These are phyloP conservation scores for Phoebastria nigripes DNA, from an alignment of 2,797 vertebrate genomes.

Conservation along the genomic window DNA sequence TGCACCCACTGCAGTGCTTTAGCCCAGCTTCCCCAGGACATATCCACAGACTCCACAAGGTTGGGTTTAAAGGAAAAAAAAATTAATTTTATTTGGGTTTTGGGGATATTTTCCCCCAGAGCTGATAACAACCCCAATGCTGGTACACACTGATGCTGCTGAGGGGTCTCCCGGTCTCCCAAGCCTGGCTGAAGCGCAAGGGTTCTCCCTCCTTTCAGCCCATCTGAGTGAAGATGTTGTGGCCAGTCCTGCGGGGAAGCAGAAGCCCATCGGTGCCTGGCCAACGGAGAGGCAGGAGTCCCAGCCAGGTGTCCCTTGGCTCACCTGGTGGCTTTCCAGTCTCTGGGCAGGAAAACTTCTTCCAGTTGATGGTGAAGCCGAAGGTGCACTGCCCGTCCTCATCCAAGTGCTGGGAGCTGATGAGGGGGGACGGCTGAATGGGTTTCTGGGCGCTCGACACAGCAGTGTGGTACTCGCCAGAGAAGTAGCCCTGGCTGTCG, in stretches of 20 bases:
- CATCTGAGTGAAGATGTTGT: background rate
- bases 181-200: accelerated
- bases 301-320: background rate
- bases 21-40: background rate
- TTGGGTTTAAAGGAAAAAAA: background rate
- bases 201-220: background rate
- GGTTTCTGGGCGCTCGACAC: accelerated
- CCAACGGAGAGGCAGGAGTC: accelerated
- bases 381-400: background rate
- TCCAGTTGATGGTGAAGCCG: background rate
- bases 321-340: slow-evolving; percentile 45
- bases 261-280: accelerated
- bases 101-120: accelerated
- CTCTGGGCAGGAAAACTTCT: accelerated
- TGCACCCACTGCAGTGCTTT: accelerated
- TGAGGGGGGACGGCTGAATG: background rate
- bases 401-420: background rate
- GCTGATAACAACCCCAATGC: background rate
- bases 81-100: accelerated
- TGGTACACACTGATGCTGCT: background rate
- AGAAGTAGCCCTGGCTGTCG: background rate
- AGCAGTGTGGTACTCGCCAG: accelerated
- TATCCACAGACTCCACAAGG: background rate
- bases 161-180: accelerated
- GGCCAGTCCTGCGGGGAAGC: background rate